phyloP scores from a whole-genome alignment of 2,797 vertebrate genomes.

The Hemitrygon akajei region DNA sequence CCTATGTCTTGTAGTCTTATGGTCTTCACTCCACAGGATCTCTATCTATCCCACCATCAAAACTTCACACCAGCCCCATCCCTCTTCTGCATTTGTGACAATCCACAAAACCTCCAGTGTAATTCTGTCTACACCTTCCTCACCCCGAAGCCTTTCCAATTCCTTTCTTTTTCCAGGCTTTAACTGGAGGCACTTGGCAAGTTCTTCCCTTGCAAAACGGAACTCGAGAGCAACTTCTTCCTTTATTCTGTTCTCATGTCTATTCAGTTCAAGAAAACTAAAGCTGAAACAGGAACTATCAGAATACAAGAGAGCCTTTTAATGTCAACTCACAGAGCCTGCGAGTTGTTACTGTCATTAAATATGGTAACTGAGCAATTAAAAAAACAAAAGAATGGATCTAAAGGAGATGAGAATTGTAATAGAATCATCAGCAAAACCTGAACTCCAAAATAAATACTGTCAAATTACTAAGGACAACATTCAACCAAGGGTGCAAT shows the following conservation, averaged over 20 bases:
- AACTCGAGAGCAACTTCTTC: not conserved
- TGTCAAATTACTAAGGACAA: too few relatives aligned
- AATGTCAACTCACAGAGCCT: not conserved
- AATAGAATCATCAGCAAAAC: too few relatives aligned
- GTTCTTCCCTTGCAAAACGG: not conserved
- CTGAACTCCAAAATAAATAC: too few relatives aligned
- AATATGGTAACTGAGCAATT: too few relatives aligned
- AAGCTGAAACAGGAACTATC: not conserved
- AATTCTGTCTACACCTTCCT: not conserved
- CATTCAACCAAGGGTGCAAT: too few relatives aligned
- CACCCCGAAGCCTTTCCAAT: not conserved
- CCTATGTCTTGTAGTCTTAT: too few relatives aligned
- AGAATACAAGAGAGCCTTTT: fast-evolving
- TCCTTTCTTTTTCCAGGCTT: not conserved
- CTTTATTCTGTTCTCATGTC: not conserved
- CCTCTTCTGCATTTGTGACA: not conserved
- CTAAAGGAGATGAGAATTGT: too few relatives aligned
- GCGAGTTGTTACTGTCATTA: not conserved
- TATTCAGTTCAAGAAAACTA: not conserved
- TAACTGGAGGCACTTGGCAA: not conserved
- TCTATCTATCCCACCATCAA: not conserved
- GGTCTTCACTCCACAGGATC: not conserved
- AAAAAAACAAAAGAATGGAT: too few relatives aligned
- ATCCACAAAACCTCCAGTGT: not conserved
- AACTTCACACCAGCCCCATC: too few relatives aligned